A percentile compares a stretch with the other conserved stretches of the same genome.
These are phyloP conservation scores for Euzophera pinguis DNA, from an alignment of 2,888 invertebrate genomes.

Conservation along the genomic window DNA sequence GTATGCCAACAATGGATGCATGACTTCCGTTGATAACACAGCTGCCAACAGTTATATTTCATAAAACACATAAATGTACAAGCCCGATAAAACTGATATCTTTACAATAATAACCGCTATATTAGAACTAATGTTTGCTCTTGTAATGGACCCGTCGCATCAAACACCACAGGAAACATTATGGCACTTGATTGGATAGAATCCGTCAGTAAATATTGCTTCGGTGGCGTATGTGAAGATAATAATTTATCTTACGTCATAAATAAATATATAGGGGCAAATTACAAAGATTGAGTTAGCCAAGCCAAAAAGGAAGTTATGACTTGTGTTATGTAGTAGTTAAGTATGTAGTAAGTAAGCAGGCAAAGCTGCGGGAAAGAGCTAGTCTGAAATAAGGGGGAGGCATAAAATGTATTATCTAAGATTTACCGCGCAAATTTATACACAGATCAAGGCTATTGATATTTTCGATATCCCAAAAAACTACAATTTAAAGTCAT, in stretches of 20 bases:
- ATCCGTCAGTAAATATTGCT: conserved; percentile 29
- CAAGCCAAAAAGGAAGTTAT: too few relatives aligned
- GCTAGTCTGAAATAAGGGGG: too few relatives aligned
- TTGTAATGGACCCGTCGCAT: conserved; percentile 28
- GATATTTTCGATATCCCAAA: conserved; percentile 21
- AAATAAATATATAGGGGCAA: too few relatives aligned
- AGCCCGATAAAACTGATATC: conserved; percentile 22
- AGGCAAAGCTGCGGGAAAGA: too few relatives aligned
- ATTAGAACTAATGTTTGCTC: conserved; percentile 23
- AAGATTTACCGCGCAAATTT: conserved; percentile 11
- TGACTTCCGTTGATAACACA: conserved; percentile 48
- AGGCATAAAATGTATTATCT: neutral
- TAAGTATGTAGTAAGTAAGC: too few relatives aligned
- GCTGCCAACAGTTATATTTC: conserved; percentile 33
- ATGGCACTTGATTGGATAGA: conserved; percentile 29
- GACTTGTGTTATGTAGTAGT: too few relatives aligned
- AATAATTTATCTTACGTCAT: neutral
- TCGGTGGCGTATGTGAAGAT: conserved; percentile 20
- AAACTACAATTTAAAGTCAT: conserved; percentile 25
- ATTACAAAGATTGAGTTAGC: too few relatives aligned
- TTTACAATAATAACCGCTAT: conserved; percentile 19
- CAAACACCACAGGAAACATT: conserved; percentile 27
- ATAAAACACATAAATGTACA: conserved; percentile 2
- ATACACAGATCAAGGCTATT: conserved; percentile 42
- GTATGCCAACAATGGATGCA: conserved; percentile 46